Base-by-base conservation (phyloP, 2,113 vertebrate species). In the Camelus dromedarius region DNA sequence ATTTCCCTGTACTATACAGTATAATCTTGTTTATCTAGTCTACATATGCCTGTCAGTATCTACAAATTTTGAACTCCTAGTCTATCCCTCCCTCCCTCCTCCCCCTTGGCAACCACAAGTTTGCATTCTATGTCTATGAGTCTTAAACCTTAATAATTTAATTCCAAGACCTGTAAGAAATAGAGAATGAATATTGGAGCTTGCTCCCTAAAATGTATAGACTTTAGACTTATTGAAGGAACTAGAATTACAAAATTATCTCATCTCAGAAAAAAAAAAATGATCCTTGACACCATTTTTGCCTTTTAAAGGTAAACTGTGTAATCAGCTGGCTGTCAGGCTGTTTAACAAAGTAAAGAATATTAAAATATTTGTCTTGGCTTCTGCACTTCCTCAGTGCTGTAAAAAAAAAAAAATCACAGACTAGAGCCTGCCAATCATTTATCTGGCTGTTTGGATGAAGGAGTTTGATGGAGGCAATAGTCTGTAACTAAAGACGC, bases 311-410 rank as follows among this genome's bases (percentile, higher is more conserved):
- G 73, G 64, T 97, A 97, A 58, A 96, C 56, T 97, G 48, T 97
- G 82, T 93, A 98, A 98, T 98, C 97, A 98, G 84, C 69, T 95
- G 97, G 93, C 96, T 98, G 95, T 98, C 98, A 98, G 92, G 69
- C 69, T 94, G 72, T 93, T 98, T 98, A 98, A 98, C 94, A 98
- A 98, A 96, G 96, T 98, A 97, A 98, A 98, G 98, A 98, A 97
- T 97, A 98, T 97, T 97, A 98, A 96, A 98, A 96, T 96, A 79
- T 98, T 97, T 97, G 48, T 95, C 96, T 98, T 97, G 97, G 97
- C 97, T 98, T 96, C 91, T 97, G 80, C 79, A 95, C 42, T 83
- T 98, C 97, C 12, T 20, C 80, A 64, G 94, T 91, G 64, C 86
- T 98, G 66, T 92, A 98, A 98, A 42, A 42, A 35, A 42, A 35